Evolutionary conservation across 2,113 vertebrate species (phyloP).

Genomic region (Uropsilus gracilis): DNA sequence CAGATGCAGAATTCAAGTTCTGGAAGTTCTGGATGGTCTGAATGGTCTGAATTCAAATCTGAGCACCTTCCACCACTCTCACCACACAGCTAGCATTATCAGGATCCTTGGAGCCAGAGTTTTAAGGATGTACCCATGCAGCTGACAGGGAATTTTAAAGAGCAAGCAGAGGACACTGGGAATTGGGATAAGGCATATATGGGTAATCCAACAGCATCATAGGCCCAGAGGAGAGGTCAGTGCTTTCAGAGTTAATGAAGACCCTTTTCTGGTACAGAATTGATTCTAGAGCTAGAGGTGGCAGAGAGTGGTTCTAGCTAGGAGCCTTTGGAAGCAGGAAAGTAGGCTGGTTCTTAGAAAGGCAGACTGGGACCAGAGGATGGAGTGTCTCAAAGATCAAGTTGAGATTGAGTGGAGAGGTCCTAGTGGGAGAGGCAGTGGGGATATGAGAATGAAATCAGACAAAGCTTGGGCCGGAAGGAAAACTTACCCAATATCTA

Average conservation of each 20-base stretch:
- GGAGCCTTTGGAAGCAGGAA: neutral
- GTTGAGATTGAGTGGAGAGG: neutral
- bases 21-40: no score
- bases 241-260: neutral
- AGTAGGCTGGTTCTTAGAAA: neutral
- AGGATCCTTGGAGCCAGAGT: neutral
- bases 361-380: neutral
- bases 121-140: neutral
- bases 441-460: constrained; percentile 11
- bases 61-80: no score
- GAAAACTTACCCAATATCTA: neutral
- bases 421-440: neutral
- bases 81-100: no score
- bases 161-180: neutral
- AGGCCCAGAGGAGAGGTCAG: neutral
- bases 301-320: neutral
- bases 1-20: no score
- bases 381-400: neutral
- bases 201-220: neutral
- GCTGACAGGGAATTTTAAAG: neutral
- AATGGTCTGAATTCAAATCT: no score
- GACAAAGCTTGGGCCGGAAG: neutral
- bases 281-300: neutral
- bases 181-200: neutral
- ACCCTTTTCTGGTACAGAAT: neutral